Evolutionary conservation across 2,113 vertebrate species (phyloP).

Genomic region (Pipa parva): DNA sequence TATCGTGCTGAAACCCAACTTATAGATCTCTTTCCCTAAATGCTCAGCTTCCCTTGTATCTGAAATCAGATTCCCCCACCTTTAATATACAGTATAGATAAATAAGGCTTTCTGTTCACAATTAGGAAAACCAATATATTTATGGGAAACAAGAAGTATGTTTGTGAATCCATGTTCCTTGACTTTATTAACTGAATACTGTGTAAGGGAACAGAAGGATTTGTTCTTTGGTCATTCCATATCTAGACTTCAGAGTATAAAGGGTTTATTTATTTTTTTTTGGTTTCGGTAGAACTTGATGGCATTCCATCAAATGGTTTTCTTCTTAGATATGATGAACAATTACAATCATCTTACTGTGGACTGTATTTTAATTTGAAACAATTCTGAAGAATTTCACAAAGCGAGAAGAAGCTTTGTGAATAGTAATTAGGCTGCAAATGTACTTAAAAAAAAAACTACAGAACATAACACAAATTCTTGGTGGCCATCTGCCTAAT

Average conservation of each 20-base stretch:
- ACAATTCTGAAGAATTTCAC: slow-evolving; percentile 39
- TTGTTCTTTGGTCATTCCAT: slow-evolving; percentile 13
- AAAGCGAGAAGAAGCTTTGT: slow-evolving; percentile 44
- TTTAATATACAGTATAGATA: no score
- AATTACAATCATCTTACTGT: slow-evolving; percentile 40
- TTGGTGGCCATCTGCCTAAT: slow-evolving; percentile 55
- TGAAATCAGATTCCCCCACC: no score
- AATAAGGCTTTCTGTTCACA: no score
- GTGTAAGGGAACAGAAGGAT: no score
- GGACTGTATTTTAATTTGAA: slow-evolving; percentile 35
- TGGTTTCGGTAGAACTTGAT: background rate
- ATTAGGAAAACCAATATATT: no score
- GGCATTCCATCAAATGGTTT: slow-evolving; percentile 16
- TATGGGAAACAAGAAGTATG: no score
- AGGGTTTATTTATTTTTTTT: no score
- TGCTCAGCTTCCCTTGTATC: no score
- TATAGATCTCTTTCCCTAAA: no score
- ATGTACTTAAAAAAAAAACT: slow-evolving; percentile 48
- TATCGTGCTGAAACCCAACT: no score
- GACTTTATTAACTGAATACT: no score
- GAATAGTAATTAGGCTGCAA: slow-evolving; percentile 48
- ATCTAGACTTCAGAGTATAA: background rate
- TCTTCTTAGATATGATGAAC: slow-evolving; percentile 33
- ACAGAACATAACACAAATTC: slow-evolving; percentile 50
- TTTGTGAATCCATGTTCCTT: no score